phyloP scores from a whole-genome alignment of 1,140 invertebrate species.

The Lepidurus arcticus region DNA sequence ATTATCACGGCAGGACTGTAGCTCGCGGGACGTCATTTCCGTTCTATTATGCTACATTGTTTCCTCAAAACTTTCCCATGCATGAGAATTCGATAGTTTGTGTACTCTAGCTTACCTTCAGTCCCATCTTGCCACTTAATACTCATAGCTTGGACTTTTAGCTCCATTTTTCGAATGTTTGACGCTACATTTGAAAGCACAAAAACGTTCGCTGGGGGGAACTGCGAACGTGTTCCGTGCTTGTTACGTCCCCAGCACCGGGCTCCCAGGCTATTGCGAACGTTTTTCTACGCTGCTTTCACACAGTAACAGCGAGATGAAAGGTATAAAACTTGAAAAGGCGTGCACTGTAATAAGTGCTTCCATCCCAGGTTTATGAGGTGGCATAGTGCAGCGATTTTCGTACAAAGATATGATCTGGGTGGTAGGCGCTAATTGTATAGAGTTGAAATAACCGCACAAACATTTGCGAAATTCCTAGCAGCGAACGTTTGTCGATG shows the following conservation, averaged over 20 bases:
- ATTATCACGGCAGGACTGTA: constrained; percentile 7
- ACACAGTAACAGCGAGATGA: background rate
- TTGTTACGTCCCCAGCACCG: background rate
- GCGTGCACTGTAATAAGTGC: constrained; percentile 11
- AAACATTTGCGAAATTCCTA: background rate
- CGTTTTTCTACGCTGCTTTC: background rate
- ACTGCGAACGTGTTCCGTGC: background rate
- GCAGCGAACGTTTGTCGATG: background rate
- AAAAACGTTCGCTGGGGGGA: too few relatives aligned
- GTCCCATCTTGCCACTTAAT: too few relatives aligned
- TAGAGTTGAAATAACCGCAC: background rate
- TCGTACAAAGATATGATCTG: background rate
- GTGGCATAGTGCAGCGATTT: background rate
- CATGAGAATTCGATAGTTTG: constrained; percentile 8
- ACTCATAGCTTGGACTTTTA: too few relatives aligned
- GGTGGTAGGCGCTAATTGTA: background rate
- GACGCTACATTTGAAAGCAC: too few relatives aligned
- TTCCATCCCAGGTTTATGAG: background rate
- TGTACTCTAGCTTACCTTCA: background rate
- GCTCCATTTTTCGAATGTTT: too few relatives aligned
- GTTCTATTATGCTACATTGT: constrained; percentile 17
- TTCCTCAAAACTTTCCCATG: background rate
- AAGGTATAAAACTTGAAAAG: background rate
- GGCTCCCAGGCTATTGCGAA: background rate
- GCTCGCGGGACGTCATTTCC: background rate